Evolutionary conservation across 2,113 vertebrate species (phyloP), one percentile per base, ranked within the genome.

Genomic region (Nanorana parkeri): DNA sequence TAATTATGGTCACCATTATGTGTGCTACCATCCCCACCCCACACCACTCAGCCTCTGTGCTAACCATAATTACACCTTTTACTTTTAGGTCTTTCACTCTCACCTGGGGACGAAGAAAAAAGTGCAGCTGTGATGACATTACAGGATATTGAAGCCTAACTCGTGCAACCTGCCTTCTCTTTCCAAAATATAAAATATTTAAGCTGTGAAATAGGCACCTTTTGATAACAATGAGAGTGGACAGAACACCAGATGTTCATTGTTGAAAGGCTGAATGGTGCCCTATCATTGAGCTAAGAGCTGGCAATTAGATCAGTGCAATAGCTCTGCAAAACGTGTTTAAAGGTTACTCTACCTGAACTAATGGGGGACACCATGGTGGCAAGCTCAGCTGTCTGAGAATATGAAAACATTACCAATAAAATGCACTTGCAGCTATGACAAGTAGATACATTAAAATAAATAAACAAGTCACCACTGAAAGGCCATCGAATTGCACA

Each of bases 261-360:
- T 4, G 80, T 86, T 87, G 84, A 89, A 89, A 89, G 85, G 87
- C 85, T 11, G 32, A 85, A 86, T 86, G 85, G 87, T 86, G 86
- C 87, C 89, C 86, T 87, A 69, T 88, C 87, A 89, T 89, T 90
- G 89, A 89, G 88, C 91, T 91, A 90, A 92, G 87, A 86, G 86
- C 71, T 82, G 52, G 89, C 86, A 90, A 92, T 92, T 83, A 90
- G 89, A 90, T 91, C 89, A 87, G 26, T 89, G 90, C 86, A 88
- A 86, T 83, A 83, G 86, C 87, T 87, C 86, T 91, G 90, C 91
- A 86, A 85, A 80, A 89, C 80, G 86, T 88, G n/a, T 68, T 86
- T 86, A 90, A 89, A 89, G 86, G 86, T 56, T 83, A 86, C 86
- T 85, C 88, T 88, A 88, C 86, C 89, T 89, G 87, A 89, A 88